Base-by-base conservation (phyloP, 2,113 vertebrate genomes). In the Eulemur macaco region DNA sequence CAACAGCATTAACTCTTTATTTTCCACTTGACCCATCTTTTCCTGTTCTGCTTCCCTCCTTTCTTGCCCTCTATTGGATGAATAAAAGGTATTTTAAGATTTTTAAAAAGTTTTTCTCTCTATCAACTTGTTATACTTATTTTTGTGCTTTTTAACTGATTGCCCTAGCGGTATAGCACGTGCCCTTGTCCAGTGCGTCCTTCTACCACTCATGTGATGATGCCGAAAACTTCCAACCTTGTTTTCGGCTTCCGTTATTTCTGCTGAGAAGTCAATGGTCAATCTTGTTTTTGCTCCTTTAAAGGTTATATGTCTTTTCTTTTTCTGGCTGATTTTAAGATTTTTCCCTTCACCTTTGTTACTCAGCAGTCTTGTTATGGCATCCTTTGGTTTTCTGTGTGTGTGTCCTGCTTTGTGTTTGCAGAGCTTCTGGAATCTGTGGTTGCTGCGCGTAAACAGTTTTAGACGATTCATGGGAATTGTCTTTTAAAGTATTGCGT, bases 171-270 rank as follows among this genome's bases (percentile, higher is more conserved):
- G 1, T 2, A 14, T 45, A 37, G 8, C 37, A 2, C 5, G 8
- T 15, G 1, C 25, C 12, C 37, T 64, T 0, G 14, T 9, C 56
- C 20, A 63, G 45, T 5, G 47, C 14, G 6, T 50, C 1, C 60
- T 89, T 20, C 27, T 31, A 39, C 52, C 12, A 6, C 54, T 21
- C 5, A 66, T 2, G 0, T 31, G 23, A 0, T n/a, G 17, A 7
- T 3, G 45, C 23, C 0, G 37, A 31, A 7, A n/a, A 7, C 37
- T 8, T 1, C 2, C 14, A 7, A 0, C 4, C 34, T 17, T 11
- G 3, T 52, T 52, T 45, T 29, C 8, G 68, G n/a, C 56, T 74
- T 39, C 7, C 13, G 0, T 58, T 12, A 6, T 34, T 39, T 76
- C 68, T 69, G 68, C 3, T 31, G 50, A 88, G 76, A 69, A 50